Evolutionary conservation across 1,140 invertebrate genomes (phyloP).

Genomic region (Camponotus vicinus): DNA sequence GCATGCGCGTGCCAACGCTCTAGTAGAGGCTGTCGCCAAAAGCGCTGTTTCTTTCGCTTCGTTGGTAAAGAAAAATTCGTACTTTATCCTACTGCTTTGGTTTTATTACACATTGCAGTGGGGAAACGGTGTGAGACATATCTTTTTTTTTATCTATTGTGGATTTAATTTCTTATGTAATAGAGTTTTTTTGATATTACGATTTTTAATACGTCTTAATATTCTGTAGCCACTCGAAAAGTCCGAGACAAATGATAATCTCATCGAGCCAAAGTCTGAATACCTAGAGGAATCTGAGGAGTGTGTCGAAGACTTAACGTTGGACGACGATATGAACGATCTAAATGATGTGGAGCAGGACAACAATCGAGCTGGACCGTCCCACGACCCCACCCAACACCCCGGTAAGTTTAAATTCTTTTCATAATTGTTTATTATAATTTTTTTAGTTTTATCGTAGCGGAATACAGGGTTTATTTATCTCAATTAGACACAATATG

Average conservation of each 20-base stretch:
- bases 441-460: constrained; percentile 63
- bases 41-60: constrained; percentile 78
- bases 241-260: constrained; percentile 84
- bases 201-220: not conserved
- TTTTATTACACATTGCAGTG: constrained; percentile 75
- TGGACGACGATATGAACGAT: constrained; percentile 91
- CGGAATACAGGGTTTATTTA: constrained; percentile 69
- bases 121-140: constrained; percentile 83
- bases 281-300: constrained; percentile 92
- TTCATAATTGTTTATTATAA: constrained; percentile 16
- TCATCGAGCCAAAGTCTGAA: constrained; percentile 92
- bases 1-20: constrained; percentile 71
- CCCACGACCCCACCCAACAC: constrained; percentile 85
- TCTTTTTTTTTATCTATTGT: not conserved
- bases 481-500: constrained; percentile 16
- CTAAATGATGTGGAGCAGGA: constrained; percentile 89
- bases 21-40: constrained; percentile 75
- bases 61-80: constrained; percentile 82
- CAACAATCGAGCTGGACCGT: constrained; percentile 85
- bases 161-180: not conserved
- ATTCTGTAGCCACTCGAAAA: constrained; percentile 82
- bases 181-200: too few species aligned
- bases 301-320: constrained; percentile 93
- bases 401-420: constrained; percentile 82
- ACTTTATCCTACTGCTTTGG: constrained; percentile 81